Percentiles rank a stretch among this genome's conserved stretches.
These are phyloP conservation scores for Danaus melanippus DNA, from an alignment of 1,140 invertebrate species.

Conservation along the genomic window DNA sequence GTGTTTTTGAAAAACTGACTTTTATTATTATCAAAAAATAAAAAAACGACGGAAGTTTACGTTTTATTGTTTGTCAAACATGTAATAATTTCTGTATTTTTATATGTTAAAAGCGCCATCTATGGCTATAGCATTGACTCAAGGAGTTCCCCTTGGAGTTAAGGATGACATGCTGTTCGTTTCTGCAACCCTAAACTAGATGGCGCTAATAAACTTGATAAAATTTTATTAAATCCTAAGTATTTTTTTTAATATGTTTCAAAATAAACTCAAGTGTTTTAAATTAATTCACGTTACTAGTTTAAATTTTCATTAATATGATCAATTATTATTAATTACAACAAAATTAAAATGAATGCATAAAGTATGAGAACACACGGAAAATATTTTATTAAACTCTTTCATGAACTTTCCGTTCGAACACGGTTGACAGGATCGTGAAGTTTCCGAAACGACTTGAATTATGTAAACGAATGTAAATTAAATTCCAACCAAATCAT, in stretches of 20 bases:
- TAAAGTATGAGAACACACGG: too few relatives aligned
- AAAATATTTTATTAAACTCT: constrained; percentile 3
- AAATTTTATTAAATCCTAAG: background rate
- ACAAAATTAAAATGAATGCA: too few relatives aligned
- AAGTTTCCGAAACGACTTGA: constrained; percentile 33
- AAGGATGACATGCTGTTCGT: constrained; percentile 8
- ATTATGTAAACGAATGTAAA: constrained; percentile 48
- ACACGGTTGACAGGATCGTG: background rate
- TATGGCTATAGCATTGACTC: constrained; percentile 15
- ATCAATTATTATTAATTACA: too few relatives aligned
- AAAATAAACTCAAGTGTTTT: too few relatives aligned
- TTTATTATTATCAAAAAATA: too few relatives aligned
- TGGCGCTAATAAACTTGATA: constrained; percentile 21
- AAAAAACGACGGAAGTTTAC: too few relatives aligned
- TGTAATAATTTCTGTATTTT: too few relatives aligned
- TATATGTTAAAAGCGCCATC: constrained; percentile 12
- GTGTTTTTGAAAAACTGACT: too few relatives aligned
- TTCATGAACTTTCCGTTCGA: background rate
- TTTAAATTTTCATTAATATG: background rate
- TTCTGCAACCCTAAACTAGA: constrained; percentile 17
- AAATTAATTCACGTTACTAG: background rate
- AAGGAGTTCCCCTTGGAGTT: constrained; percentile 19
- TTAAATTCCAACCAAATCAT: constrained; percentile 33
- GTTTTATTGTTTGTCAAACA: too few relatives aligned
- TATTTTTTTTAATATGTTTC: too few relatives aligned